Conservation (phyloP, 2,797 vertebrate species). For the Anguilla pacifica region DNA sequence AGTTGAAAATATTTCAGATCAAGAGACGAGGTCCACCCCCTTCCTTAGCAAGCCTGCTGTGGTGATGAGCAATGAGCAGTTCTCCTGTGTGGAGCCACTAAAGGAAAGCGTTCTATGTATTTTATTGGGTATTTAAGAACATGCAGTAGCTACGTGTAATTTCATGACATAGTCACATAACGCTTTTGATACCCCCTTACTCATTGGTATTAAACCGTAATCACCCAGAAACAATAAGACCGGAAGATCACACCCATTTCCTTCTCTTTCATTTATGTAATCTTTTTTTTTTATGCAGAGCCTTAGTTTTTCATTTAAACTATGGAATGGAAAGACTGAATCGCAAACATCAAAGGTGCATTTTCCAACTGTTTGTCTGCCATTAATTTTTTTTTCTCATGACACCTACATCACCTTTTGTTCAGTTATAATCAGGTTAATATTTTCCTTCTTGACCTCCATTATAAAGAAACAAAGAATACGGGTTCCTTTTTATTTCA, state of each 20-base stretch:
- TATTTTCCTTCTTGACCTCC: background rate
- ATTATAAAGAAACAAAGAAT: background rate
- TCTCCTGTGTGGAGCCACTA: background rate
- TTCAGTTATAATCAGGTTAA: background rate
- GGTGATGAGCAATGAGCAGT: background rate
- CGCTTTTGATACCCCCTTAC: slow-evolving; percentile 29
- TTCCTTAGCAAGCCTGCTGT: background rate
- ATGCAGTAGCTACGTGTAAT: background rate
- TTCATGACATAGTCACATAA: slow-evolving; percentile 24
- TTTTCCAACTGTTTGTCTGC: background rate
- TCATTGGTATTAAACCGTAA: background rate
- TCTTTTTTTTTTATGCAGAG: background rate
- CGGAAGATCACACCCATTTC: slow-evolving; percentile 9
- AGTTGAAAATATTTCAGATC: background rate
- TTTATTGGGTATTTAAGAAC: background rate
- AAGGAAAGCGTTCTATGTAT: background rate
- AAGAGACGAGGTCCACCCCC: background rate
- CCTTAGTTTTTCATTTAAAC: background rate
- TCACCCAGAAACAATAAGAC: background rate
- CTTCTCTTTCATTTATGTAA: slow-evolving; percentile 4
- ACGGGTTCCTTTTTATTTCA: background rate
- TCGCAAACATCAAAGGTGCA: background rate
- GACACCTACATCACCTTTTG: background rate
- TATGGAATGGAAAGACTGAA: background rate
- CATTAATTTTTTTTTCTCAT: background rate